phyloP scores from a whole-genome alignment of 1,140 invertebrate genomes.

The Brachionus rubens region DNA sequence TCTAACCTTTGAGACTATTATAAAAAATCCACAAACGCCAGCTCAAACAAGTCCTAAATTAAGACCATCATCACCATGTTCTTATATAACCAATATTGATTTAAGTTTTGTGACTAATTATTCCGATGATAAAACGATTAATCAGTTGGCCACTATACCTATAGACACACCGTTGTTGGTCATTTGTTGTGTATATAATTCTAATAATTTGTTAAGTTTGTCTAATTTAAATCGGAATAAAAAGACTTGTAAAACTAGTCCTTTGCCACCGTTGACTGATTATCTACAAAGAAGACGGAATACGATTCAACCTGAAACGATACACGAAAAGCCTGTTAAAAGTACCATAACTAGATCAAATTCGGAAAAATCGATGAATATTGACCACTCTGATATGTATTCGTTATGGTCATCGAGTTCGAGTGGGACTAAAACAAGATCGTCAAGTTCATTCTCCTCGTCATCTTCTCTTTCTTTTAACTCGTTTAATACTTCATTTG shows the following conservation, averaged over 20 bases:
- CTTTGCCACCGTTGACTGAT: background rate
- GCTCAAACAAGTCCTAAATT: background rate
- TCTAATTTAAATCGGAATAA: background rate
- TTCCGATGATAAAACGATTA: background rate
- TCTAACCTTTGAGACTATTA: background rate
- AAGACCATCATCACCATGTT: background rate
- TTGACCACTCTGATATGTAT: background rate
- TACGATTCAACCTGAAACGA: background rate
- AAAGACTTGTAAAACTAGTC: background rate
- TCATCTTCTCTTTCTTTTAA: background rate
- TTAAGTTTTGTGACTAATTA: background rate
- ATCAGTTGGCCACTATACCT: background rate
- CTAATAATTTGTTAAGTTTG: background rate
- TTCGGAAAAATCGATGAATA: background rate
- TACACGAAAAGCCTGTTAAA: background rate
- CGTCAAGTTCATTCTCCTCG: background rate
- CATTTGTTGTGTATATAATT: conserved; percentile 17
- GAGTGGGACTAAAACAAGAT: background rate
- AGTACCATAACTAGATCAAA: background rate
- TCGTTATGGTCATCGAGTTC: conserved; percentile 2
- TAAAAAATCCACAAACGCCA: background rate
- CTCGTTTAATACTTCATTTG: background rate
- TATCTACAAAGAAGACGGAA: background rate
- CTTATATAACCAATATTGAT: conserved; percentile 29
- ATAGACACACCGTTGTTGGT: background rate